Evolutionary conservation across 2,113 vertebrate species (phyloP).

Genomic region (Macquaria ambigua): DNA sequence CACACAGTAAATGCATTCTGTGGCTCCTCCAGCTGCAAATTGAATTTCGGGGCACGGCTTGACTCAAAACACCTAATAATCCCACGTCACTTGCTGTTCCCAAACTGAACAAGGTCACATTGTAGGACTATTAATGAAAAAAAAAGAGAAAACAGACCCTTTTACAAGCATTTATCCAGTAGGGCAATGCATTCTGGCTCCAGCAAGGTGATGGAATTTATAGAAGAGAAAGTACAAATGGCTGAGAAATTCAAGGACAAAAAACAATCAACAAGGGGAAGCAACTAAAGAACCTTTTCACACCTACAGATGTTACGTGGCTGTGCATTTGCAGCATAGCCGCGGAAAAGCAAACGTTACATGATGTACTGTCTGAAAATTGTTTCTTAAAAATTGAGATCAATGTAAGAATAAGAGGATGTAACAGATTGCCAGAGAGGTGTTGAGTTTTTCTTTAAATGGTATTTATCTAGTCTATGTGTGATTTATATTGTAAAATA

Average conservation of each 20-base stretch:
- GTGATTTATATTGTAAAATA: background rate
- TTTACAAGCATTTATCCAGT: constrained; percentile 63
- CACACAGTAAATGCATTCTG: constrained; percentile 66
- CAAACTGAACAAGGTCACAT: constrained; percentile 76
- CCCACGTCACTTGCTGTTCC: constrained; percentile 65
- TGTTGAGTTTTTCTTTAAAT: background rate
- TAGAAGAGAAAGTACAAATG: constrained; percentile 15
- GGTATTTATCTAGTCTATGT: background rate
- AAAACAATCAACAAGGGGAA: constrained; percentile 5
- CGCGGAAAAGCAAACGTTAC: background rate
- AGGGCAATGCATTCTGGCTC: constrained; percentile 19
- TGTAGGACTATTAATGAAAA: constrained; percentile 48
- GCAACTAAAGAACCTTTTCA: background rate
- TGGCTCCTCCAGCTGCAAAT: constrained; percentile 71
- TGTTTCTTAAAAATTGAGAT: background rate
- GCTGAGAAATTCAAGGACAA: constrained; percentile 38
- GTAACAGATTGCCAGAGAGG: background rate
- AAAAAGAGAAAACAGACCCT: constrained; percentile 33
- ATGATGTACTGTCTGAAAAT: background rate
- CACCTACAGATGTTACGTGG: background rate
- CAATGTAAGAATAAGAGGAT: background rate
- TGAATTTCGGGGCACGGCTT: constrained; percentile 76
- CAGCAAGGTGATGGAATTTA: constrained; percentile 19
- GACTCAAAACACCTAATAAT: constrained; percentile 81
- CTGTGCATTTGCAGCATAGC: background rate